phyloP scores from a whole-genome alignment of 2,888 invertebrate species.

The Xiphydria camelus region DNA sequence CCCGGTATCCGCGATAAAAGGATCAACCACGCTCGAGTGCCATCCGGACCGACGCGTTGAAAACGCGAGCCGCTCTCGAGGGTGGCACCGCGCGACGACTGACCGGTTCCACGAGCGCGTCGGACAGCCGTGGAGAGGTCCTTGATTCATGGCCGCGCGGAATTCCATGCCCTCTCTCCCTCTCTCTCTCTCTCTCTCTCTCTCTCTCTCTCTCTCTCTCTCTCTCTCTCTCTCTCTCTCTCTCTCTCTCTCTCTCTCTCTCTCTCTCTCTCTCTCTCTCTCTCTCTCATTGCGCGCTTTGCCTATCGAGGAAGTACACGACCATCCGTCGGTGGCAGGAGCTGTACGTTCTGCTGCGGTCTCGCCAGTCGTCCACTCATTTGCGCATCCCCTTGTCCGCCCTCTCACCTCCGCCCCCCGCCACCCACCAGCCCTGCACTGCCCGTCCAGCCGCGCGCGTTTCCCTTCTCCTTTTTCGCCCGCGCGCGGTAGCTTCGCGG shows the following conservation, averaged over 20 bases:
- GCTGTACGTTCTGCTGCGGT: conserved; percentile 40
- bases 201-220: neutral
- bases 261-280: neutral
- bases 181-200: neutral
- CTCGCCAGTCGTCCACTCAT: conserved; percentile 45
- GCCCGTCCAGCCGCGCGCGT: neutral
- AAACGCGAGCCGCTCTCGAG: too few species aligned
- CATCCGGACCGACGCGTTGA: too few species aligned
- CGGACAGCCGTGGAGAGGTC: conserved; percentile 18
- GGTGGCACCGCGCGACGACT: conserved; percentile 1
- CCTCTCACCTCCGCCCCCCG: conserved; percentile 6
- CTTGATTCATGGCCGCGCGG: conserved; percentile 22
- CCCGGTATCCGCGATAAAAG: too few species aligned
- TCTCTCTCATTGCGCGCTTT: conserved; percentile 10
- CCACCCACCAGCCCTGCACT: neutral
- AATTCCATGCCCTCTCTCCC: conserved; percentile 3
- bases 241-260: conserved; percentile 1
- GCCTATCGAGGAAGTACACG: conserved; percentile 6
- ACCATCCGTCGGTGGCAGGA: neutral
- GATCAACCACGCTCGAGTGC: too few species aligned
- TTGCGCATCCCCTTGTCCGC: conserved; percentile 42
- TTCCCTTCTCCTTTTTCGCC: conserved; percentile 22
- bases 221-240: neutral
- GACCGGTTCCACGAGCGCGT: conserved; percentile 6
- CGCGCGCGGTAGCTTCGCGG: conserved; percentile 1